These are phyloP conservation scores for Trachops cirrhosus DNA, from an alignment of 2,797 vertebrate genomes.

Conservation along the genomic window DNA sequence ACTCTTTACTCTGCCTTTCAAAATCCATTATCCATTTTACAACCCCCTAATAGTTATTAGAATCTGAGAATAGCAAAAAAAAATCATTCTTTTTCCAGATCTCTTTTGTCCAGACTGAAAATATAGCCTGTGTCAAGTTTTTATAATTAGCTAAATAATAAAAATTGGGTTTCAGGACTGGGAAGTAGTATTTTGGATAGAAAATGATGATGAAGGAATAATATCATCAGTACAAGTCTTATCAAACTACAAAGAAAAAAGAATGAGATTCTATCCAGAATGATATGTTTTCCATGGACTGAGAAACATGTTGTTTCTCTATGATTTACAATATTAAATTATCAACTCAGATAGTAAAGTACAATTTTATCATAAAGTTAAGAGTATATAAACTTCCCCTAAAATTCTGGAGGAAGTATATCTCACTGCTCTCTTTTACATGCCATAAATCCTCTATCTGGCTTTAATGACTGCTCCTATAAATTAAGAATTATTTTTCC, in stretches of 20 bases:
- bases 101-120: not conserved
- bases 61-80: not conserved
- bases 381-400: not conserved
- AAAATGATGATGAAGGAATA: not conserved
- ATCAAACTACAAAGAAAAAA: not conserved
- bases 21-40: not conserved
- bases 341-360: not conserved
- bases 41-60: not conserved
- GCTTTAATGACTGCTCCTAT: not conserved
- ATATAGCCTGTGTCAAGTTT: not conserved
- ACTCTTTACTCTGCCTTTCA: not conserved
- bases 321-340: not conserved
- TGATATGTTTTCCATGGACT: not conserved
- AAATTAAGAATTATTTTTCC: constrained; percentile 1
- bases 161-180: not conserved
- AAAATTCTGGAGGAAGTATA: constrained; percentile 11
- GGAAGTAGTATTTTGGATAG: not conserved
- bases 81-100: not conserved
- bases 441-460: not conserved
- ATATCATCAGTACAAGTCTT: not conserved
- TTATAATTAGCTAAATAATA: not conserved
- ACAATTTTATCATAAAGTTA: not conserved
- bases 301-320: not conserved
- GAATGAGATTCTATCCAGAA: not conserved
- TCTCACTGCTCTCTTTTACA: not conserved